Conservation (phyloP, 2,797 vertebrate genomes). For the Miopithecus talapoin region DNA sequence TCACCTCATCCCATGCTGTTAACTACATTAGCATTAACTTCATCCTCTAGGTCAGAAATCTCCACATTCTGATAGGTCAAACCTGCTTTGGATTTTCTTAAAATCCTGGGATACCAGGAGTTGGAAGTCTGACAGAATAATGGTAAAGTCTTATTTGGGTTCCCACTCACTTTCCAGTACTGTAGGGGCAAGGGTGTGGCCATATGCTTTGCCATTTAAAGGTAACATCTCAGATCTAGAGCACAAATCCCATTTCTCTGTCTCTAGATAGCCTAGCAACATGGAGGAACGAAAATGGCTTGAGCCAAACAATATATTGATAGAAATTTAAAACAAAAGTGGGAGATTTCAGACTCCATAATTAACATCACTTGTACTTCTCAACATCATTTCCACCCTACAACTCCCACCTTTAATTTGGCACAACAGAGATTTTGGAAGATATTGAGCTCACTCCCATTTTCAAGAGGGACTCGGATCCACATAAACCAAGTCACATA, state of each 20-base stretch:
- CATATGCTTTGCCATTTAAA: not conserved
- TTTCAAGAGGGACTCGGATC: not conserved
- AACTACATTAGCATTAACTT: not conserved
- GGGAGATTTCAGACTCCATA: not conserved
- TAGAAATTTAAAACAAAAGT: not conserved
- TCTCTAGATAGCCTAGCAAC: not conserved
- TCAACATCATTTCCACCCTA: not conserved
- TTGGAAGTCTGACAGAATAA: not conserved
- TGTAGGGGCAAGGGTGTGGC: not conserved
- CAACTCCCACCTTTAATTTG: not conserved
- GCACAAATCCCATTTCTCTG: not conserved
- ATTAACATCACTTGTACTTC: not conserved
- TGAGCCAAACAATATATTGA: slow-evolving; percentile 3
- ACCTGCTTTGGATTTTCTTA: slow-evolving; percentile 6
- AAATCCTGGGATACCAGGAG: not conserved
- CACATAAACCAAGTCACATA: not conserved
- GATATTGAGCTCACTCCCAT: not conserved
- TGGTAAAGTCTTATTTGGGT: not conserved
- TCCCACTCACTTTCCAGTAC: not conserved
- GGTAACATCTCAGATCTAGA: not conserved
- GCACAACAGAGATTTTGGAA: not conserved
- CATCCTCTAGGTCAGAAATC: not conserved
- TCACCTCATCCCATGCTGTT: not conserved
- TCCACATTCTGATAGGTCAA: not conserved
- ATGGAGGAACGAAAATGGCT: not conserved